Evolutionary conservation across 2,113 vertebrate species (phyloP), one percentile per base, ranked within the genome.

Genomic region (Tricholaema leucomelas): DNA sequence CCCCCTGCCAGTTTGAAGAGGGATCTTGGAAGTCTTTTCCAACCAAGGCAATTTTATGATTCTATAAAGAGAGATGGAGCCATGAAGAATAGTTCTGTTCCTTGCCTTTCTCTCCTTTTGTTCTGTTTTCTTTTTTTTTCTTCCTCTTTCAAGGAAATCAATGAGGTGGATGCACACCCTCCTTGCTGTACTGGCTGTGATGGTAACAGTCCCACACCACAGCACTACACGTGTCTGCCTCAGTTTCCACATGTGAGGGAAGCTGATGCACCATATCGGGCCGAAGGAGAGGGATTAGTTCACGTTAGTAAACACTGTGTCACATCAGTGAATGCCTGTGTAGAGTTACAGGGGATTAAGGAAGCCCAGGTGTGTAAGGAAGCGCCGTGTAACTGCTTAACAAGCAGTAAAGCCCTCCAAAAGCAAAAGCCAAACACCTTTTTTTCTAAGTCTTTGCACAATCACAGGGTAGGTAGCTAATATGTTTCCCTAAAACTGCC

Each of bases 111-210:
- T 23, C 24, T 24, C 23, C 48, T 35, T 20, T 46, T n/a, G 21
- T 31, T 36, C 2, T 36, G 10, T 25, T 8, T 19, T 30, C 14
- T 31, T 36, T 54, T 25, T 23, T 38, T 18, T 36, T 23, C 30
- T 14, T 24, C 24, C 31, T 8, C 27, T 66, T 38, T 67, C 1
- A 1, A 11, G 9, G 11, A 35, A 24, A n/a, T 18, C 0, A 2
- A 15, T 60, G 52, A 44, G 33, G 12, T 18, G 50, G 30, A 15
- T 52, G 36, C 58, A 44, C 23, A 4, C 9, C 15, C 1, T 1
- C 59, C 44, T 27, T 38, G 36, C 27, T n/a, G 27, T 28, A 38
- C 21, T 24, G 64, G 33, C 30, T 50, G 31, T 15, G 70, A 21
- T 16, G 54, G 42, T 2, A 9, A n/a, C 58, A 66, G 70, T 18